phyloP scores from a whole-genome alignment of 2,113 vertebrate species.

The Hemiprocne comata region DNA sequence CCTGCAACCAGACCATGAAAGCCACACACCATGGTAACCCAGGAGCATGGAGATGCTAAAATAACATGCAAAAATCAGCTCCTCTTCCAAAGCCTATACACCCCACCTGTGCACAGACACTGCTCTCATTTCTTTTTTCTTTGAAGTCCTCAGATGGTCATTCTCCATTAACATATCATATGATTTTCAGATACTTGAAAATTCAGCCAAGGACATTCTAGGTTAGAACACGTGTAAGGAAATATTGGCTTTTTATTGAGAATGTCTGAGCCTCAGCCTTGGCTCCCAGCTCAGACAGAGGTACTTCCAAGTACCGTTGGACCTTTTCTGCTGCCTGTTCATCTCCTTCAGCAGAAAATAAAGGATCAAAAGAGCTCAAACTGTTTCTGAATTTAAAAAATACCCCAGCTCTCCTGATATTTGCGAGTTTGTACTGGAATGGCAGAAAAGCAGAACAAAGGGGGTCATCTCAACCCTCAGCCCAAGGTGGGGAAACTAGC shows the following conservation, averaged over 20 bases:
- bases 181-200: neutral
- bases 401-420: neutral
- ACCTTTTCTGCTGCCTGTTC: neutral
- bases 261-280: neutral
- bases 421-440: neutral
- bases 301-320: neutral
- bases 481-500: neutral
- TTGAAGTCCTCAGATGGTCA: neutral
- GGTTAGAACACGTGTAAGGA: neutral
- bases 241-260: neutral
- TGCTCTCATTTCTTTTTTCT: neutral
- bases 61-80: neutral
- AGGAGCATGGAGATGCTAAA: neutral
- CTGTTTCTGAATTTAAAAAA: conserved; percentile 40
- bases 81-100: neutral
- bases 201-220: neutral
- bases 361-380: neutral
- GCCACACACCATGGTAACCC: neutral
- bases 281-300: neutral
- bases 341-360: conserved; percentile 36
- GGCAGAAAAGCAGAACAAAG: neutral
- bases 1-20: neutral
- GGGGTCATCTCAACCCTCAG: neutral
- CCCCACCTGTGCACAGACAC: neutral
- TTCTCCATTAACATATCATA: neutral